phyloP scores from a whole-genome alignment of 2,888 invertebrate genomes.

The Sinelater perroti region DNA sequence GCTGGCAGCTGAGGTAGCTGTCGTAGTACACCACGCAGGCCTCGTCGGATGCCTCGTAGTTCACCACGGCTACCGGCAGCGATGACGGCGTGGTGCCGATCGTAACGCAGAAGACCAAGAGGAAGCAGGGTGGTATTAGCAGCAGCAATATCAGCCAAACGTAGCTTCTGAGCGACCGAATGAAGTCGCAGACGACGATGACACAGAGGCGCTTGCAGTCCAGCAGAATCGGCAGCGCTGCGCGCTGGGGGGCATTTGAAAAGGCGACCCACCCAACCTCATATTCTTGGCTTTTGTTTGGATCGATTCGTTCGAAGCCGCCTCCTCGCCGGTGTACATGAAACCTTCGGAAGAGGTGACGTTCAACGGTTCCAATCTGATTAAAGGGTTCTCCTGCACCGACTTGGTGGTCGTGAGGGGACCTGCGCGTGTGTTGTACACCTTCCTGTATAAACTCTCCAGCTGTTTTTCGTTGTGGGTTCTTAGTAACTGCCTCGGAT shows the following conservation, averaged over 20 bases:
- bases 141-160: slow-evolving; percentile 26
- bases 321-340: slow-evolving; percentile 33
- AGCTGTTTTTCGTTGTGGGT: slow-evolving; percentile 30
- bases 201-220: slow-evolving; percentile 8
- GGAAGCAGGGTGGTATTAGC: slow-evolving; percentile 33
- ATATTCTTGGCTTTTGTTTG: neutral
- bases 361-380: slow-evolving; percentile 28
- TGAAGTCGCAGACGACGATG: slow-evolving; percentile 25
- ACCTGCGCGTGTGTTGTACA: slow-evolving; percentile 29
- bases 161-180: slow-evolving; percentile 29
- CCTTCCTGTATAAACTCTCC: slow-evolving; percentile 34
- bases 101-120: slow-evolving; percentile 34
- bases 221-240: neutral
- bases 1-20: slow-evolving; percentile 36
- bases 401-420: slow-evolving; percentile 20
- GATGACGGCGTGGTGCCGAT: slow-evolving; percentile 37
- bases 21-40: slow-evolving; percentile 11
- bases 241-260: too few relatives aligned
- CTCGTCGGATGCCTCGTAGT: slow-evolving; percentile 30
- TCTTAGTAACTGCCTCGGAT: slow-evolving; percentile 29
- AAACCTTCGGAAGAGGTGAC: slow-evolving; percentile 39
- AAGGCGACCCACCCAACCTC: too few relatives aligned
- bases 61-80: slow-evolving; percentile 34
- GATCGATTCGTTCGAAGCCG: neutral
- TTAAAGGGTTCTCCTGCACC: slow-evolving; percentile 35